Evolutionary conservation across 2,797 vertebrate genomes (phyloP).

Genomic region (Brachyrhaphis roseni): DNA sequence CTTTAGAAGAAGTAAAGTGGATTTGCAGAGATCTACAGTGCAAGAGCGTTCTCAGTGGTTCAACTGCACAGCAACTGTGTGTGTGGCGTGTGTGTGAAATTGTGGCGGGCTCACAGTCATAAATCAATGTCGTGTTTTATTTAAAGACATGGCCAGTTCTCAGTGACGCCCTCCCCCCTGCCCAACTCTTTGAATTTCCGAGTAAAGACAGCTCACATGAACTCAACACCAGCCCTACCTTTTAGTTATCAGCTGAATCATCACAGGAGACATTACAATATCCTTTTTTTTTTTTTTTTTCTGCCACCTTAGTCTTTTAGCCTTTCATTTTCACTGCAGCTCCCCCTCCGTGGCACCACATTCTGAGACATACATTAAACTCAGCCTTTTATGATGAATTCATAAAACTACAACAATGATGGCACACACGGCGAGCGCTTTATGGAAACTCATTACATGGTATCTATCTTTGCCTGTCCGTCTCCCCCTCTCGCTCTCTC

Average conservation of each 20-base stretch:
- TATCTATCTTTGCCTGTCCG: slow-evolving; percentile 66
- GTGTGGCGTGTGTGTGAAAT: slow-evolving; percentile 31
- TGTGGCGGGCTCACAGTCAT: slow-evolving; percentile 59
- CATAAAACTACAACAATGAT: slow-evolving; percentile 71
- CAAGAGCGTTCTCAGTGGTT: slow-evolving; percentile 45
- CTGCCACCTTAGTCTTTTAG: slow-evolving; percentile 34
- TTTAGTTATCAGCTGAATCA: slow-evolving; percentile 64
- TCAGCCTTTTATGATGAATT: slow-evolving; percentile 78
- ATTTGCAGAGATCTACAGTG: slow-evolving; percentile 60
- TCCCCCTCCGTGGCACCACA: slow-evolving; percentile 51
- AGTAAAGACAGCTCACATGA: slow-evolving; percentile 52
- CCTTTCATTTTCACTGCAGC: slow-evolving; percentile 58
- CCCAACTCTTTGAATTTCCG: slow-evolving; percentile 27
- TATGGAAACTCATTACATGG: slow-evolving; percentile 74
- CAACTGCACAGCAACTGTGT: slow-evolving; percentile 51
- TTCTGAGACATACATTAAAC: slow-evolving; percentile 73
- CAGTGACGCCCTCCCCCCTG: slow-evolving; percentile 22
- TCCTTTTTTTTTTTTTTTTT: slow-evolving; percentile 26
- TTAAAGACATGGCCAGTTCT: slow-evolving; percentile 63
- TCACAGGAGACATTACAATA: slow-evolving; percentile 64
- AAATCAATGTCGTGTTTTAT: slow-evolving; percentile 79
- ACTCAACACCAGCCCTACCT: slow-evolving; percentile 53
- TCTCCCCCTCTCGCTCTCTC: slow-evolving; percentile 23
- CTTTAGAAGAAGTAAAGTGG: slow-evolving; percentile 46
- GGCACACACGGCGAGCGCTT: slow-evolving; percentile 62